These are phyloP conservation scores for Corbicula japonica DNA, from an alignment of 2,888 invertebrate species.

Conservation along the genomic window DNA sequence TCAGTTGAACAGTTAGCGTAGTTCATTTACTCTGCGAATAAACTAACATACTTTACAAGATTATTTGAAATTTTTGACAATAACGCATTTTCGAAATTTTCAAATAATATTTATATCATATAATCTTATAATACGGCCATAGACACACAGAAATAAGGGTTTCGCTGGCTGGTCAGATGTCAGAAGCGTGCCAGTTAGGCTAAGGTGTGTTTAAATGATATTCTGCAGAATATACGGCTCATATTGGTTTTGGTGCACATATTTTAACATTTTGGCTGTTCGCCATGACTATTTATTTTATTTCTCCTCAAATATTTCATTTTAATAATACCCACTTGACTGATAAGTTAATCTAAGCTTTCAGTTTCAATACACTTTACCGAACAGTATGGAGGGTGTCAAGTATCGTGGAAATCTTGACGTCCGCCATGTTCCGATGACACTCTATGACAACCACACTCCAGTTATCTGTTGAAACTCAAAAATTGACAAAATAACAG, in stretches of 20 bases:
- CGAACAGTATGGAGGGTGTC: not conserved
- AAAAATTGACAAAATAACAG: not conserved
- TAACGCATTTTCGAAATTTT: no score
- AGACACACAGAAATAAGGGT: no score
- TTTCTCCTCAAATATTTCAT: not conserved
- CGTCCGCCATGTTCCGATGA: not conserved
- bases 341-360: not conserved
- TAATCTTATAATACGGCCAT: no score
- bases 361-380: not conserved
- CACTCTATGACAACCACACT: not conserved
- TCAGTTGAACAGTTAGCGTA: no score
- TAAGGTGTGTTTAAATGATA: no score
- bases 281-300: not conserved
- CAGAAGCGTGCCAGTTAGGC: no score
- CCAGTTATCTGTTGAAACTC: constrained; percentile 9
- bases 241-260: not conserved
- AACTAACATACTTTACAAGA: no score
- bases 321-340: not conserved
- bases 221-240: no score
- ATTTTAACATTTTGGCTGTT: not conserved
- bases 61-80: no score
- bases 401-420: not conserved
- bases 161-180: no score
- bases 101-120: no score
- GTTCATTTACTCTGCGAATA: no score